Evolutionary conservation across 1,140 invertebrate species (phyloP), one percentile per base, ranked within the genome.

Genomic region (Nomia melanderi): DNA sequence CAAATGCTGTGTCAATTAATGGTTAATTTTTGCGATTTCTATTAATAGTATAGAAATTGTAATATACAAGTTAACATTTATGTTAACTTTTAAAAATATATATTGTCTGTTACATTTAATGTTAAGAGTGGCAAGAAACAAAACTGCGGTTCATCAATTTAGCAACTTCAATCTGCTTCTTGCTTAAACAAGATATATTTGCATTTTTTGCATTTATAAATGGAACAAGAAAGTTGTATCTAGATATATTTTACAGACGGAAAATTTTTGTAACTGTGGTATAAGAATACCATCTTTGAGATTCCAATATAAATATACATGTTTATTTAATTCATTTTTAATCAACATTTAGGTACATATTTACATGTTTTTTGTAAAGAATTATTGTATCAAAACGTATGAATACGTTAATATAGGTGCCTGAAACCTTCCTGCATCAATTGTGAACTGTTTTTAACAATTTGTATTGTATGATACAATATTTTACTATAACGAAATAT

Each of bases 151-250:
- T 27, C 23, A 69, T 27, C 59, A 70, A 77, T 62, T 77, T 70
- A 41, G 41, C n/a, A 62, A 77, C 54, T 11, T 62, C 9, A 23
- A 47, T 69, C 12, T 14, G 56, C 57, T 76, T 74, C 36, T 57
- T 63, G 70, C 31, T 74, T 33, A 39, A 17, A 53, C 4, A 14
- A 60, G n/a, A 57, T 50, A 78, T 65, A 25, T 72, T 62, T 78
- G 54, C 63, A 79, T 76, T 78, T 78, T 12, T 57, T 79, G 63
- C 72, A 79, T 79, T 67, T 79, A 79, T 2, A 59, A 56, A 41
- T 39, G 57, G 25, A 78, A 75, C 44, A 64, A 65, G 27, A 25
- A 63, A 56, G 53, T 67, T 29, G 7, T 14, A 56, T 57, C 23
- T 70, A 50, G 60, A 77, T 79, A 50, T 74, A 77, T 79, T 64